Percentiles rank a stretch among this genome's conserved stretches.
Conservation (phyloP, 1,140 invertebrate species). For the Orius insidiosus region DNA sequence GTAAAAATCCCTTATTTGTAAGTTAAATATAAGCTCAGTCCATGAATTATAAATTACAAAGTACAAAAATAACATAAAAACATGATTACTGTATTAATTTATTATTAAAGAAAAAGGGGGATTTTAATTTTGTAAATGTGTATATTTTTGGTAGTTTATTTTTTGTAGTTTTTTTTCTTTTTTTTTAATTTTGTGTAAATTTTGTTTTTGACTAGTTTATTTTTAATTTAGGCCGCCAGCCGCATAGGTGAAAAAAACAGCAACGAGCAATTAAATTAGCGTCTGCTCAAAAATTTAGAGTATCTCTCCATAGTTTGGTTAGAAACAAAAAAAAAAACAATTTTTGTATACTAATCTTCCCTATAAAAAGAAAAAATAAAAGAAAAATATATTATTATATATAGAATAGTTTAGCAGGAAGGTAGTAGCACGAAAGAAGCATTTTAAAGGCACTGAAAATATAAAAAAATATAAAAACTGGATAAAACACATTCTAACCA, state of each 20-base stretch:
- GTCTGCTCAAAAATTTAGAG: conserved; percentile 14
- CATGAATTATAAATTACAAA: not conserved
- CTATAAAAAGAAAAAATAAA: too few species aligned
- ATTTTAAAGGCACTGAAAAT: conserved; percentile 15
- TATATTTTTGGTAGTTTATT: conserved; percentile 2
- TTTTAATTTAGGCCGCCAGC: not conserved
- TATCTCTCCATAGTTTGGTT: conserved; percentile 9
- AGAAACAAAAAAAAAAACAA: not conserved
- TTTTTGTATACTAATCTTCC: conserved; percentile 16
- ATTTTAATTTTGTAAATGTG: not conserved
- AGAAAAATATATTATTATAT: too few species aligned
- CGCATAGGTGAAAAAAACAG: conserved; percentile 13
- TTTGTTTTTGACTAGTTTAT: too few species aligned
- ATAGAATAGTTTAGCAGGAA: conserved; percentile 13
- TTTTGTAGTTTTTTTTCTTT: too few species aligned
- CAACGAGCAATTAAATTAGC: conserved; percentile 15
- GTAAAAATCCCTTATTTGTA: not conserved
- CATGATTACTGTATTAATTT: not conserved
- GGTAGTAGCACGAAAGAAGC: conserved; percentile 10
- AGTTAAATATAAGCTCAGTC: too few species aligned
- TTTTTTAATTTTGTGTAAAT: not conserved
- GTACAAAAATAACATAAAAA: conserved; percentile 5
- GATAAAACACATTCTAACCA: conserved; percentile 15
- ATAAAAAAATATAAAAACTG: too few species aligned
- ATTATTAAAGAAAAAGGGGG: not conserved